These are phyloP conservation scores for Bungarus multicinctus DNA, from an alignment of 2,113 vertebrate genomes.

Conservation along the genomic window DNA sequence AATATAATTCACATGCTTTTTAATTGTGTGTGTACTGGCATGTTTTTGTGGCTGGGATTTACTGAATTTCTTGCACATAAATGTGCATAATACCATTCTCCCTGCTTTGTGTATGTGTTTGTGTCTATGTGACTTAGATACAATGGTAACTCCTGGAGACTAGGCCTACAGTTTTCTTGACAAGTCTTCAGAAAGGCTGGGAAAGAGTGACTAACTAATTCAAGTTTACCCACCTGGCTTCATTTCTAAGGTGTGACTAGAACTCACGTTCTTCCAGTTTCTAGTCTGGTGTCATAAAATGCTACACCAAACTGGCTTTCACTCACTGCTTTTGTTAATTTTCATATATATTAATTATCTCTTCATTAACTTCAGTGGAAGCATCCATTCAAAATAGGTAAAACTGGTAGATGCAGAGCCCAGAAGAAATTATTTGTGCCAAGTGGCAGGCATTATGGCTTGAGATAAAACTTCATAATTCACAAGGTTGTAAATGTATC, in stretches of 20 bases:
- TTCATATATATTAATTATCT: constrained; percentile 50
- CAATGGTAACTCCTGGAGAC: not conserved
- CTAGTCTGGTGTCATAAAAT: not conserved
- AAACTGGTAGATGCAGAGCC: constrained; percentile 23
- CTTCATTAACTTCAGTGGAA: constrained; percentile 52
- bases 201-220: not conserved
- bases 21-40: not conserved
- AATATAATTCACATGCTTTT: not conserved
- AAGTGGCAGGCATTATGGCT: constrained; percentile 41
- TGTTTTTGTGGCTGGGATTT: not conserved
- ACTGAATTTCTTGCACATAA: not conserved
- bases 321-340: not conserved
- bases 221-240: not conserved
- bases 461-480: constrained; percentile 8
- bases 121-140: not conserved
- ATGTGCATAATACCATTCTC: not conserved
- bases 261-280: not conserved
- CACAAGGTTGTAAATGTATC: not conserved
- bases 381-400: constrained; percentile 11
- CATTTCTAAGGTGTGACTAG: not conserved
- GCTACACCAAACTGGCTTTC: not conserved
- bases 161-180: not conserved
- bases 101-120: not conserved
- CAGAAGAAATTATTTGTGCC: constrained; percentile 39
- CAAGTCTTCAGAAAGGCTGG: not conserved